Base-by-base conservation (phyloP, 2,113 vertebrate genomes). In the Onychostruthus taczanowskii region DNA sequence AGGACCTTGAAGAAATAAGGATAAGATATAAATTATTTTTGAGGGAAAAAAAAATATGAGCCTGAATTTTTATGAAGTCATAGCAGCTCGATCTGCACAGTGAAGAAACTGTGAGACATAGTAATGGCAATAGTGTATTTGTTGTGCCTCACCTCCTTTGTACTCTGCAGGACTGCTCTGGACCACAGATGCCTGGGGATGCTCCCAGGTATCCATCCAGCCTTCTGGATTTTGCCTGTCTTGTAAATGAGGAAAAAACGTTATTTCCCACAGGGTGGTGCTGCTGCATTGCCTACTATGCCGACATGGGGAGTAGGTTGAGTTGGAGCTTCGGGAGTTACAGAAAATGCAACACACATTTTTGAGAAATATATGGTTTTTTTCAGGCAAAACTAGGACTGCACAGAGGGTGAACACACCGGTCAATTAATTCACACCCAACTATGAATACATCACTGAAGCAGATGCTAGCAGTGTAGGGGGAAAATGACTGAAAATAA, bases 231-330 rank as follows among this genome's bases (percentile, higher is more conserved):
- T 78, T 63, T 55, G 27, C 44, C 18, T 6, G 24, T 8, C 39
- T 52, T 24, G 35, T 5, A 33, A 46, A 33, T 2, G 49, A 52
- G 28, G 8, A 66, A 27, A 27, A 50, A 72, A 30, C 2, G 19
- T 17, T 46, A 3, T 31, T 62, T 67, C 64, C 95, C 94, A 50
- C 92, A 27, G 30, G 94, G 82, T 70, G 95, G 94, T 81, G 95
- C 94, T 95, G 90, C 82, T 74, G 82, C 75, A 7, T 28, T 39
- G 43, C 39, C 63, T 18, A n/a, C 28, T 2, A 1, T 10, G 18
- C 33, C 0, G 0, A 35, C 26, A 18, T 5, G 0, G 67, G 35
- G 22, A 50, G 27, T 15, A 31, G 46, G 8, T 30, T 70, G 55
- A 62, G 33, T 46, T 30, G 9, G 4, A 17, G 39, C 44, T 47